phyloP scores from a whole-genome alignment of 1,140 invertebrate genomes.

The Streblospio benedicti region DNA sequence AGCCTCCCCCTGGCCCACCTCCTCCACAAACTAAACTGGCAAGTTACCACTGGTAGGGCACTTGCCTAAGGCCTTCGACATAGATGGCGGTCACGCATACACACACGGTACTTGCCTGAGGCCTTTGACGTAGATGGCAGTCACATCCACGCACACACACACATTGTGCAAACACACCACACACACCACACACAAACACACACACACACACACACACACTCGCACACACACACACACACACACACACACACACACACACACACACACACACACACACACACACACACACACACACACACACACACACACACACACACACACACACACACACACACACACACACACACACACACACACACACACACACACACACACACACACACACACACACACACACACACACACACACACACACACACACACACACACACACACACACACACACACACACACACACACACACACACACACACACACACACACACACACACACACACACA shows the following conservation, averaged over 20 bases:
- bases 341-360: not conserved
- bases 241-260: too few species aligned
- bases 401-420: not conserved
- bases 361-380: not conserved
- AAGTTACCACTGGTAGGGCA: too few species aligned
- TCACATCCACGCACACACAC: too few species aligned
- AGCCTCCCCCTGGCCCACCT: too few species aligned
- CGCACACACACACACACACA: too few species aligned
- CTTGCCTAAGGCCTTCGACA: slow-evolving; percentile 12
- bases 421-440: slow-evolving; percentile 3
- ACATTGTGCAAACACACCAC: too few species aligned
- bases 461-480: not conserved
- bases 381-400: not conserved
- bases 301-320: too few species aligned
- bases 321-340: not conserved
- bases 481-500: slow-evolving; percentile 3
- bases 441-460: not conserved
- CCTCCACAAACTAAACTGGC: too few species aligned
- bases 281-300: too few species aligned
- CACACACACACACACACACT: too few species aligned
- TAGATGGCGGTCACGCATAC: slow-evolving; percentile 5
- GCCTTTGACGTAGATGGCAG: slow-evolving; percentile 12
- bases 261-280: too few species aligned
- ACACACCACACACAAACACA: too few species aligned
- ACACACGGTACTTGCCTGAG: slow-evolving; percentile 5